A percentile compares a stretch with the other conserved stretches of the same genome.
phyloP scores from a whole-genome alignment of 2,113 vertebrate genomes.

The Actenoides hombroni region DNA sequence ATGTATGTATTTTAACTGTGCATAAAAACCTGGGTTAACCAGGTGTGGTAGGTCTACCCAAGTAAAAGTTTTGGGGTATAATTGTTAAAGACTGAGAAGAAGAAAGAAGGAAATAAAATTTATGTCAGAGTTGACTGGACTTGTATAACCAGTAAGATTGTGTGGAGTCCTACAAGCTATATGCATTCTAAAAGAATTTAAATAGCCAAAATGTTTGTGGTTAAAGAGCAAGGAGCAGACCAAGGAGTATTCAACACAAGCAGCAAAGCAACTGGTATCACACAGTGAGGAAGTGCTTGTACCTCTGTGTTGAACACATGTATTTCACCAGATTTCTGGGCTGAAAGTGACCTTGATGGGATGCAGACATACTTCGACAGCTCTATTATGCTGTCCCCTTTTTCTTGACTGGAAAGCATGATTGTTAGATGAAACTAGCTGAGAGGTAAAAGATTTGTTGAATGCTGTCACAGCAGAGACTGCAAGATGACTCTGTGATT shows the following conservation, averaged over 20 bases:
- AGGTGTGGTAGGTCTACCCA: background rate
- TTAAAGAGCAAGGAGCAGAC: background rate
- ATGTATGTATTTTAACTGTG: background rate
- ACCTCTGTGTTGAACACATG: background rate
- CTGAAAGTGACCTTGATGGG: background rate
- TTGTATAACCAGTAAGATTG: background rate
- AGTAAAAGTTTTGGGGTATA: background rate
- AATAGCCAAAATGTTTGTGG: background rate
- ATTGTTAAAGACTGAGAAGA: background rate
- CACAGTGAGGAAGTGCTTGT: background rate
- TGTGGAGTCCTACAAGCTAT: background rate
- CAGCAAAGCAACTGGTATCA: background rate
- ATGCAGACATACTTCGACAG: background rate
- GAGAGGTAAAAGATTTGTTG: background rate
- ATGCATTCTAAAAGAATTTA: background rate
- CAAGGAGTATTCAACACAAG: background rate
- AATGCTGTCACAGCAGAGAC: background rate
- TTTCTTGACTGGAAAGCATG: background rate
- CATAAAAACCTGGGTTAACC: background rate
- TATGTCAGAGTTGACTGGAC: background rate
- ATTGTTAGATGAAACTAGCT: background rate
- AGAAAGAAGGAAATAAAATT: background rate
- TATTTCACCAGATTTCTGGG: background rate
- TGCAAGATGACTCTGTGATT: background rate
- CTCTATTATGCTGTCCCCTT: background rate